Percentiles rank a stretch among this genome's conserved stretches.
These are phyloP conservation scores for Cynodonichthys magdalenae DNA, from an alignment of 2,797 vertebrate species.

Conservation along the genomic window DNA sequence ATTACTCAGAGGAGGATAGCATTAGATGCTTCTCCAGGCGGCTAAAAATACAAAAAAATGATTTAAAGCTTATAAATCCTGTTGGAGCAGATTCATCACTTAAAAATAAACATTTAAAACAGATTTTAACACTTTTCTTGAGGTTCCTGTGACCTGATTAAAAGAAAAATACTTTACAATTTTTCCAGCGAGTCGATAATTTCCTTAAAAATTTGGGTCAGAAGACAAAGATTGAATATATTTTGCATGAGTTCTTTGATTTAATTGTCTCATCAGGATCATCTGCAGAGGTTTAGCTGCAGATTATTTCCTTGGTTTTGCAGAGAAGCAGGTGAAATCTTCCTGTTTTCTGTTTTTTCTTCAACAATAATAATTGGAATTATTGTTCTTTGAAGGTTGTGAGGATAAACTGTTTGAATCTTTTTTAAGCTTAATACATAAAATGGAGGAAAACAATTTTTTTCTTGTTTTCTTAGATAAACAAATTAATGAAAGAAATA, in stretches of 20 bases:
- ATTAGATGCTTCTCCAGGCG: constrained; percentile 9
- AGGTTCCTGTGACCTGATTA: constrained; percentile 28
- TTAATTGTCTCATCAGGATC: background rate
- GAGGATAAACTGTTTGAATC: too few relatives aligned
- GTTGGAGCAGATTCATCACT: background rate
- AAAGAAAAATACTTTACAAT: background rate
- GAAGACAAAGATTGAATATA: background rate
- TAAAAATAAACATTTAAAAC: background rate
- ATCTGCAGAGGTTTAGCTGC: background rate
- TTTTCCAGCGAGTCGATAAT: background rate
- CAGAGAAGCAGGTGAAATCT: too few relatives aligned
- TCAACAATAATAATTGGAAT: background rate
- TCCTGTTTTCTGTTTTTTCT: background rate
- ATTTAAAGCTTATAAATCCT: constrained; percentile 6
- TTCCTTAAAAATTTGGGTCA: background rate
- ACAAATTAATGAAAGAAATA: too few relatives aligned
- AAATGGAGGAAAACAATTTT: too few relatives aligned
- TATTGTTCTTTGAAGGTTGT: background rate
- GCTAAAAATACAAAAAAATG: background rate
- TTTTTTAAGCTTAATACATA: background rate
- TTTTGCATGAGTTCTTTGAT: background rate
- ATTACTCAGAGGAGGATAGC: constrained; percentile 18
- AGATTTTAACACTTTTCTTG: constrained; percentile 11
- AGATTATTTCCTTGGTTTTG: too few relatives aligned
- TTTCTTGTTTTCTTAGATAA: too few relatives aligned